Percentiles rank a stretch among this genome's conserved stretches.
Evolutionary conservation across 2,888 invertebrate species (phyloP).

Genomic region (Cheilosia vulpina): DNA sequence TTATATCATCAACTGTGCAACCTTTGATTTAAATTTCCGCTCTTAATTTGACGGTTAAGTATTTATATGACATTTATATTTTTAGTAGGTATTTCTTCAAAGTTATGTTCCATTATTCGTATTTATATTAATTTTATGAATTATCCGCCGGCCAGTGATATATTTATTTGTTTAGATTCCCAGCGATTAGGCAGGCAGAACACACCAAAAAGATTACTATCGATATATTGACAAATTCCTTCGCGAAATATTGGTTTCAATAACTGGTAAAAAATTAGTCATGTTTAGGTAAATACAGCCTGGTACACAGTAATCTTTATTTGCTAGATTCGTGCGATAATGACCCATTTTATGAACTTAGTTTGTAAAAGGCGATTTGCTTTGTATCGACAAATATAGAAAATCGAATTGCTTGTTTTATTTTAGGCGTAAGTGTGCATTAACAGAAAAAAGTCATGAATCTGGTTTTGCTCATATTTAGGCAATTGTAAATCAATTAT

Average conservation of each 20-base stretch:
- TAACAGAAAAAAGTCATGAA: not conserved
- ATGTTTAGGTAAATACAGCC: not conserved
- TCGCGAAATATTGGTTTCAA: not conserved
- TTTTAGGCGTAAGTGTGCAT: not conserved
- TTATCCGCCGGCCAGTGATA: not conserved
- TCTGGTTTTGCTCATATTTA: conserved; percentile 31
- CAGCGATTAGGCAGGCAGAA: not conserved
- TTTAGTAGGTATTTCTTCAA: not conserved
- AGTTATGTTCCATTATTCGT: not conserved
- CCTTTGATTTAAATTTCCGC: not conserved
- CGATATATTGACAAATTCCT: no score
- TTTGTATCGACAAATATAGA: conserved; percentile 9
- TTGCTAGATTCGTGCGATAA: not conserved
- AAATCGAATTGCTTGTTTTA: not conserved
- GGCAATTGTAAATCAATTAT: conserved; percentile 27
- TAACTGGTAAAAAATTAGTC: not conserved
- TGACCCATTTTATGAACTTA: conserved; percentile 1
- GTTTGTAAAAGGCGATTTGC: not conserved
- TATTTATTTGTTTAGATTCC: not conserved
- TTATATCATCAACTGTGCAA: not conserved
- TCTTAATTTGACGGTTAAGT: not conserved
- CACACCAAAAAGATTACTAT: no score
- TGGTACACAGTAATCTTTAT: not conserved
- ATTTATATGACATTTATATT: not conserved
- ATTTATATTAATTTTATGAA: not conserved